Conservation (phyloP, 35 echinoderm and acorn worm species). For the Patiria miniata region DNA sequence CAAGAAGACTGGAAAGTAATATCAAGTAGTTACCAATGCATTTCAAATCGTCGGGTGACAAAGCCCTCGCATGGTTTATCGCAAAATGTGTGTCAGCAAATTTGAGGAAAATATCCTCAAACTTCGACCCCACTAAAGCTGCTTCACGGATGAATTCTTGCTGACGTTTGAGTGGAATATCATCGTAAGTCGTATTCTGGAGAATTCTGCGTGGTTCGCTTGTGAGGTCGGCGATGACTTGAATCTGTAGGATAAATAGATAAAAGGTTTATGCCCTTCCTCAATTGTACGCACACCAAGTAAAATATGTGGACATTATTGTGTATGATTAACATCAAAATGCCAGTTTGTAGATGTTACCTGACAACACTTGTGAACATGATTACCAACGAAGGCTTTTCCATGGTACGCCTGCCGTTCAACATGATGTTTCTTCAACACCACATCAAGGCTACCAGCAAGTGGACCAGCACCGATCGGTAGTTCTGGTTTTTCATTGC, state of each 20-base stretch:
- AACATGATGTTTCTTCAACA: constrained; percentile 34
- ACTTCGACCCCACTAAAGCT: not conserved
- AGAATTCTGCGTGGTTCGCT: not conserved
- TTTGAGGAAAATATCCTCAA: not conserved
- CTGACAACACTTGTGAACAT: constrained; percentile 63
- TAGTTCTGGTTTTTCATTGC: constrained; percentile 10
- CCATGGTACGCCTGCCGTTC: constrained; percentile 61
- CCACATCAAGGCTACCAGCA: constrained; percentile 24
- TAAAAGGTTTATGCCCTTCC: not conserved
- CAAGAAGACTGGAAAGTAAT: not conserved
- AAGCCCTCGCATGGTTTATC: not conserved
- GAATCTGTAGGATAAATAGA: not conserved
- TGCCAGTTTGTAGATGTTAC: constrained; percentile 20
- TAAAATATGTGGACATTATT: not conserved
- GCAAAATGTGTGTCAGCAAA: constrained; percentile 18
- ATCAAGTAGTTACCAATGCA: not conserved
- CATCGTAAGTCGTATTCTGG: not conserved
- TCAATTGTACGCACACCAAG: not conserved
- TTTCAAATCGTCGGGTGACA: not conserved
- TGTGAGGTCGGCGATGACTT: constrained; percentile 1
- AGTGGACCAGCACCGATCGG: constrained; percentile 42
- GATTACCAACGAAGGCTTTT: constrained; percentile 67
- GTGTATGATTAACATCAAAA: not conserved
- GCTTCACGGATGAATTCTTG: not conserved
- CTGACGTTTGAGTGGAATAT: not conserved